phyloP scores from a whole-genome alignment of 1,140 invertebrate genomes.

The Drosophila burlai region DNA sequence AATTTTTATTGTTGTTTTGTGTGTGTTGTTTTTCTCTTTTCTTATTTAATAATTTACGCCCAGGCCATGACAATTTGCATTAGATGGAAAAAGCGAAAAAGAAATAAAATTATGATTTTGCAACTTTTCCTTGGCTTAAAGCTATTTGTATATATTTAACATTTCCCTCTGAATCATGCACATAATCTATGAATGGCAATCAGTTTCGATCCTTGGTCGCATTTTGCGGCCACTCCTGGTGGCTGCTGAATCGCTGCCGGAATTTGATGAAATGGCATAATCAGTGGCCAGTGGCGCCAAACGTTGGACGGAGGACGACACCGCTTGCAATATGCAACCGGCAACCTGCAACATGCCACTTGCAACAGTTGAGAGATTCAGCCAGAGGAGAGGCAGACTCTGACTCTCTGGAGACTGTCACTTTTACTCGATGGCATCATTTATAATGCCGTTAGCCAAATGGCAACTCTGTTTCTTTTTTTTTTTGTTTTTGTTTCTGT shows the following conservation, averaged over 20 bases:
- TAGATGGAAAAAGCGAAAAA: not conserved
- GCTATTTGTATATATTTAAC: slow-evolving; percentile 1
- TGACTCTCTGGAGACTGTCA: slow-evolving; percentile 57
- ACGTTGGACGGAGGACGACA: slow-evolving; percentile 57
- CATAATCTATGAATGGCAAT: slow-evolving; percentile 75
- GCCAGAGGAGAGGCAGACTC: slow-evolving; percentile 17
- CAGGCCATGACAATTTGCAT: slow-evolving; percentile 34
- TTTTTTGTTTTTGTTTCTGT: slow-evolving; percentile 50
- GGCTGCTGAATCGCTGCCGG: slow-evolving; percentile 38
- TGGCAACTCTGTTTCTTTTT: slow-evolving; percentile 59
- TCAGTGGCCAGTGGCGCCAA: slow-evolving; percentile 45
- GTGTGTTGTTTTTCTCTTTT: not conserved
- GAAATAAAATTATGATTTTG: slow-evolving; percentile 48
- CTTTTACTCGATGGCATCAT: slow-evolving; percentile 74
- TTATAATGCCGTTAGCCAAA: slow-evolving; percentile 80
- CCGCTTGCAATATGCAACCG: slow-evolving; percentile 16
- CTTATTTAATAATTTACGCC: slow-evolving; percentile 70
- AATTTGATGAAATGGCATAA: slow-evolving; percentile 68
- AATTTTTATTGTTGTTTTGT: slow-evolving; percentile 49
- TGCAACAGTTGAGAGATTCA: slow-evolving; percentile 40
- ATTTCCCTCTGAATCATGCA: slow-evolving; percentile 57
- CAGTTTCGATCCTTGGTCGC: slow-evolving; percentile 40
- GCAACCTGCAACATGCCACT: slow-evolving; percentile 18
- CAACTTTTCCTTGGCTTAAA: slow-evolving; percentile 36
- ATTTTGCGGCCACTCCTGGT: slow-evolving; percentile 48